Evolutionary conservation across 1,140 invertebrate species (phyloP).

Genomic region (Drosophila pectinifera): DNA sequence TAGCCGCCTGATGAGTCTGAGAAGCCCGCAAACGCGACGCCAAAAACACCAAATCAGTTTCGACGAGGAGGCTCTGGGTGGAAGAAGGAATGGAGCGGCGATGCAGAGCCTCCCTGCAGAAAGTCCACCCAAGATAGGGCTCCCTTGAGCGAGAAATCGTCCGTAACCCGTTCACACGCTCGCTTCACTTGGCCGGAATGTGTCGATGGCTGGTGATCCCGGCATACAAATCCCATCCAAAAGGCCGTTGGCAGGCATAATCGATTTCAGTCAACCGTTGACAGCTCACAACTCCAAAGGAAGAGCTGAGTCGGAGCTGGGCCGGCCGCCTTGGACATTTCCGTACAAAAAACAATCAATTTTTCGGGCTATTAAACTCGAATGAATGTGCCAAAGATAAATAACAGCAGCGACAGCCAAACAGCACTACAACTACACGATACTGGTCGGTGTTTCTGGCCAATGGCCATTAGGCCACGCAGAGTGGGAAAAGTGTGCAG

Average conservation of each 20-base stretch:
- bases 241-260: constrained; percentile 68
- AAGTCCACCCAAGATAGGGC: constrained; percentile 16
- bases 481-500: constrained; percentile 21
- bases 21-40: constrained; percentile 32
- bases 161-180: constrained; percentile 76
- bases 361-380: constrained; percentile 84
- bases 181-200: constrained; percentile 74
- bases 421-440: constrained; percentile 63
- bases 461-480: constrained; percentile 38
- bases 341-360: constrained; percentile 84
- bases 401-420: constrained; percentile 81
- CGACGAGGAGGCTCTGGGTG: constrained; percentile 58
- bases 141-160: constrained; percentile 57
- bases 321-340: constrained; percentile 62
- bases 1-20: constrained; percentile 36
- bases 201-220: constrained; percentile 41
- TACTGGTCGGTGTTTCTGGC: constrained; percentile 13
- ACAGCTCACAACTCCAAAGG: constrained; percentile 42
- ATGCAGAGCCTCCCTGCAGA: constrained; percentile 11
- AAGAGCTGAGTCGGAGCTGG: constrained; percentile 10
- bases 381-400: constrained; percentile 84
- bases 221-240: constrained; percentile 69
- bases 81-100: neutral
- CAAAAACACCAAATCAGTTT: constrained; percentile 76
- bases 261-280: constrained; percentile 73